Evolutionary conservation across 2,888 invertebrate species (phyloP).

Genomic region (Schizaphis graminum): DNA sequence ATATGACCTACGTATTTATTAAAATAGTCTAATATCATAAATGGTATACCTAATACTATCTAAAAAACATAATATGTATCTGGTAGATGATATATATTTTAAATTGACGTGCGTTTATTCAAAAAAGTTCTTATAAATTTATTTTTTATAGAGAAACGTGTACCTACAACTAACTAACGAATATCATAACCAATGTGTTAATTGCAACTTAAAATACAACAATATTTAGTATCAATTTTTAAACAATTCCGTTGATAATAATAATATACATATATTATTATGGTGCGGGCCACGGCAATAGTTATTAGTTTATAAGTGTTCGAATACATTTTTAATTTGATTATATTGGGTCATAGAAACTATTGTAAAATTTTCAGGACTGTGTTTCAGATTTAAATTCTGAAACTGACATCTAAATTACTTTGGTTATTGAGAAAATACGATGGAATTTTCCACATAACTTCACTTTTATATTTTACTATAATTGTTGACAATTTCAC

Average conservation of each 20-base stretch:
- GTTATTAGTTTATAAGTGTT: neutral
- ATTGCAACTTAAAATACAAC: neutral
- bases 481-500: neutral
- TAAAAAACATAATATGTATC: neutral
- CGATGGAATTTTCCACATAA: conserved; percentile 1
- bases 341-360: neutral
- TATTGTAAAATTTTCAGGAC: neutral
- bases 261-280: neutral
- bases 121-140: neutral
- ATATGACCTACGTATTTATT: neutral
- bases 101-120: neutral
- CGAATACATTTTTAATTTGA: neutral
- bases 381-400: conserved; percentile 17
- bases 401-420: conserved; percentile 47
- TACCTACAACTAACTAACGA: neutral
- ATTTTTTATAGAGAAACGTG: neutral
- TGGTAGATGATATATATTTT: neutral
- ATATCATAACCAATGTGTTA: neutral
- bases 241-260: neutral
- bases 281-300: neutral
- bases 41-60: neutral
- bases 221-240: neutral
- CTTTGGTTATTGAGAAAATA: conserved; percentile 12
- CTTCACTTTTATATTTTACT: conserved; percentile 22
- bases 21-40: neutral